Base-by-base conservation (phyloP, 2,888 invertebrate genomes). In the Graphium colonna region DNA sequence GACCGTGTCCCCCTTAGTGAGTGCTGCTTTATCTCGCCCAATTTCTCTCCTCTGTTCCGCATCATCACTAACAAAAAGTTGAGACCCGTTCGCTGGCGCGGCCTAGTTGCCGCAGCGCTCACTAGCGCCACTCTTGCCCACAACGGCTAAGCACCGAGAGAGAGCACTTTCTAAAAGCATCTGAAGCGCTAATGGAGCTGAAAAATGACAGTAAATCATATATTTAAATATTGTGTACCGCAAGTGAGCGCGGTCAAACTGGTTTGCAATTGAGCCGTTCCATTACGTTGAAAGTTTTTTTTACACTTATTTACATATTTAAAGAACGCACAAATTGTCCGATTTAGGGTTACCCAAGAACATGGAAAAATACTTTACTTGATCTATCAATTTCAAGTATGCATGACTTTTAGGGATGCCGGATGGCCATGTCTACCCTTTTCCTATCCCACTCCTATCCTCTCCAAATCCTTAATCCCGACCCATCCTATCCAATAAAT, bases 41-140 rank as follows among this genome's bases (percentile, higher is more conserved):
- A 89, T 88, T 88, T 87, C 86, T 85, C 86, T 84, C 82, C 78
- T 82, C 81, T 81, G 85, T 83, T 82, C 79, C 82, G 83, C 84
- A 86, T 80, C 82, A 83, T 80, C 83, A 77, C 75, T 77, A 81
- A 86, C 83, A 87, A 87, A 87, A 87, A 86, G 75, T 79, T 73
- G 73, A 84, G 77, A 82, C 85, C 84, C 82, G 84, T 85, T 86
- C 64, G 69, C 74, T 78, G 73, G 79, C 78, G 77, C 81, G 87
- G 81, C 87, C 86, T 83, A 85, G 84, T 77, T 84, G 79, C 71
- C 68, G 64, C 69, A 64, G 62, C 68, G 57, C 59, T 60, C 67
- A 70, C 71, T 69, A 71, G 73, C 67, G 62, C 62, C 62, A 60
- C 59, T 60, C 52, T 59, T 57, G 59, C 58, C n/a, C 47, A 58